These are phyloP conservation scores for Teleopsis dalmanni DNA, from an alignment of 1,140 invertebrate species.

Conservation along the genomic window DNA sequence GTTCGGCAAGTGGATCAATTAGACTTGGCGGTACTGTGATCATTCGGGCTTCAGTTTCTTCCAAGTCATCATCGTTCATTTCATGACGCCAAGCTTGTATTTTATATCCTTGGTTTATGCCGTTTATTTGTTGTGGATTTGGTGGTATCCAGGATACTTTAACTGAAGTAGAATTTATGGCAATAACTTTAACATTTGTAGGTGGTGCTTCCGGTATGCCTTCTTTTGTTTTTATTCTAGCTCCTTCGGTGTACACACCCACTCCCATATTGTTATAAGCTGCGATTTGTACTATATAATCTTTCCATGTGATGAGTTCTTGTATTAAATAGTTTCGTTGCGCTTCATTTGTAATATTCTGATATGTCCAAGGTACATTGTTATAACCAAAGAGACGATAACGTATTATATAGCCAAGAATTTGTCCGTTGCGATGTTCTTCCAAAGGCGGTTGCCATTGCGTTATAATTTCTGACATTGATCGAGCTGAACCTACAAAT, in stretches of 20 bases:
- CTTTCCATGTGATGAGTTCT: conserved; percentile 94
- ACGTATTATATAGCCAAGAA: conserved; percentile 85
- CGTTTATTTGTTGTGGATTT: conserved; percentile 95
- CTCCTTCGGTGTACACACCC: conserved; percentile 83
- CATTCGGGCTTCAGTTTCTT: conserved; percentile 56
- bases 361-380: conserved; percentile 77
- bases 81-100: conserved; percentile 80
- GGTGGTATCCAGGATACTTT: conserved; percentile 83
- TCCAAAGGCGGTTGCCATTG: conserved; percentile 94
- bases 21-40: conserved; percentile 80
- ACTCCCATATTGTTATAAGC: conserved; percentile 96
- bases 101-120: conserved; percentile 97
- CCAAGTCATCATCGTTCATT: conserved; percentile 47
- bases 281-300: conserved; percentile 95
- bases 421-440: conserved; percentile 89
- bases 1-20: conserved; percentile 75
- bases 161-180: conserved; percentile 82
- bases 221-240: conserved; percentile 91
- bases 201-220: conserved; percentile 89
- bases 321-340: conserved; percentile 88
- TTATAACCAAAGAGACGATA: conserved; percentile 88
- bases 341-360: conserved; percentile 88
- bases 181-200: conserved; percentile 65
- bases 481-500: conserved; percentile 85
- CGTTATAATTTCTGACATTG: conserved; percentile 90